Base-by-base conservation (phyloP, 2,797 vertebrate genomes). In the Galago senegalensis region DNA sequence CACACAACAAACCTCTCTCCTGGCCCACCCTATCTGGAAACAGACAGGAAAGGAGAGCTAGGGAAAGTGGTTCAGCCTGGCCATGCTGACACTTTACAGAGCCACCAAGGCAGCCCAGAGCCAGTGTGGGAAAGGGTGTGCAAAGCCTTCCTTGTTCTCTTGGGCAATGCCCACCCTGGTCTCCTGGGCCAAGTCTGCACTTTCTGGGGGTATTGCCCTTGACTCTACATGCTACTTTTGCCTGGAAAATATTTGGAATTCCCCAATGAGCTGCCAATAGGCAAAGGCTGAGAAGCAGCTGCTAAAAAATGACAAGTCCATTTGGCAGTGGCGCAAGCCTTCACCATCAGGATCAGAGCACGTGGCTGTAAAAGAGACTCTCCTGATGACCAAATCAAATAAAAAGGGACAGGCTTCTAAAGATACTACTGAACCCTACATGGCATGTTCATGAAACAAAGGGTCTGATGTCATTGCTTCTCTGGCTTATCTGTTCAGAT, bases 271-370 rank as follows among this genome's bases (percentile, higher is more conserved):
- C 69, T 82, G 29, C 93, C 80, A 67, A 16, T 17, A 72, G 76
- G 17, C 37, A 53, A 72, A 88, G 21, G n/a, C 60, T 67, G 80
- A 37, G n/a, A 76, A 89, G 40, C 63, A 65, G 7, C 46, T 10
- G 25, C 69, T 94, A 63, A 91, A 27, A 31, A 76, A 87, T 87
- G 87, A 31, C n/a, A 27, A 49, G 72, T 77, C 65, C 61, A 56
- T 89, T 60, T 94, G 83, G 93, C 65, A 73, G 53, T 16, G 4
- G 8, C 37, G 56, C 60, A 70, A 83, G 77, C 34, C 20, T 37
- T 46, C 29, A 56, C 75, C 79, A 9, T 56, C 70, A 23, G n/a
- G 18, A 29, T 46, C 23, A 93, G 46, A 91, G 60, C 40, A 49
- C 40, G 9, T 4, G 2, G 60, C 46, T 23, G 23, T 37, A 40